phyloP scores from a whole-genome alignment of 2,888 invertebrate genomes.

The Dioctria linearis region DNA sequence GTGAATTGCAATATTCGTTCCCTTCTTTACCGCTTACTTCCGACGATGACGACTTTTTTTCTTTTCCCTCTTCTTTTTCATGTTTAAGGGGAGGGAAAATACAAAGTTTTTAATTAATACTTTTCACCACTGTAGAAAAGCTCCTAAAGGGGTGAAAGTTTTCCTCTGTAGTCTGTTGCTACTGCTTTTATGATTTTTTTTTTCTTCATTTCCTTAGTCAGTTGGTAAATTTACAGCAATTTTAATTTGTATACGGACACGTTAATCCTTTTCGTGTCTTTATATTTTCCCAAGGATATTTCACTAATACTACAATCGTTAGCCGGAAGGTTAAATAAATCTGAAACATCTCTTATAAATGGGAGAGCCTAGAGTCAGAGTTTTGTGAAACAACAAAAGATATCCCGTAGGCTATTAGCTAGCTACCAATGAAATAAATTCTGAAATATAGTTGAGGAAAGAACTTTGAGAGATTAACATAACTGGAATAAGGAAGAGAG shows the following conservation, averaged over 20 bases:
- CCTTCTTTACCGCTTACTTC: background rate
- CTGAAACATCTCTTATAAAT: constrained; percentile 8
- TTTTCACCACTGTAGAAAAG: constrained; percentile 37
- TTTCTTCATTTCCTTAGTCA: constrained; percentile 31
- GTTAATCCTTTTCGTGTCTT: constrained; percentile 40
- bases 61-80: constrained; percentile 10
- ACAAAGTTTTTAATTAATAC: constrained; percentile 45
- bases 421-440: too few species aligned
- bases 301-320: constrained; percentile 11
- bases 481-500: too few species aligned
- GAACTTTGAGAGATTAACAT: too few species aligned
- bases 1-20: constrained; percentile 32
- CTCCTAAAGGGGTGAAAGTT: constrained; percentile 40
- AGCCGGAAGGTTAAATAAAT: constrained; percentile 28
- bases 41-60: background rate
- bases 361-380: background rate
- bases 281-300: constrained; percentile 29
- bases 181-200: constrained; percentile 34
- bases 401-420: too few species aligned
- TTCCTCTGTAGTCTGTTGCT: constrained; percentile 18
- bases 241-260: constrained; percentile 29
- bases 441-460: too few species aligned
- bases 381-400: background rate
- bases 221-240: constrained; percentile 43
- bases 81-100: constrained; percentile 35